These are phyloP conservation scores for Penaeus monodon DNA, from an alignment of 2,888 invertebrate genomes.

Conservation along the genomic window DNA sequence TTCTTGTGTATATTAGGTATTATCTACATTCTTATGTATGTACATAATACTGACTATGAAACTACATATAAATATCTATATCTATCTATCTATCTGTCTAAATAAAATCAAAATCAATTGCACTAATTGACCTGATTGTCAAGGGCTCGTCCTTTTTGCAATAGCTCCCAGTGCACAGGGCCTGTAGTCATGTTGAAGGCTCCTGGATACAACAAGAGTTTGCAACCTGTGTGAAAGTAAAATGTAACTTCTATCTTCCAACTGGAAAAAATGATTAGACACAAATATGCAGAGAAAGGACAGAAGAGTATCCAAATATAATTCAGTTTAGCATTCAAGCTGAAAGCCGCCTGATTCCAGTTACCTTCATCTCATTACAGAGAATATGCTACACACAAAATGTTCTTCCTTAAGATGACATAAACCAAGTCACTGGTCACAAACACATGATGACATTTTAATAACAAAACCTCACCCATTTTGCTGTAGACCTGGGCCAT, in stretches of 20 bases:
- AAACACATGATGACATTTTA: background rate
- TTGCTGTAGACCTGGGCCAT: conserved; percentile 76
- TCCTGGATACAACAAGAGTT: conserved; percentile 89
- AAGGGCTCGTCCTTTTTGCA: conserved; percentile 84
- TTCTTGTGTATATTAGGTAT: too few species aligned
- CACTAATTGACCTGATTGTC: conserved; percentile 80
- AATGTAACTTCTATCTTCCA: background rate
- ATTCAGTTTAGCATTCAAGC: too few species aligned
- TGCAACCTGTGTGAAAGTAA: conserved; percentile 76
- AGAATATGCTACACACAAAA: too few species aligned
- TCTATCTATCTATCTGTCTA: too few species aligned
- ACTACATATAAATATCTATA: too few species aligned
- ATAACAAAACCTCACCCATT: conserved; percentile 71
- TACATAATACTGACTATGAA: too few species aligned
- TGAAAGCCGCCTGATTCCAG: too few species aligned
- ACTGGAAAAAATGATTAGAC: background rate
- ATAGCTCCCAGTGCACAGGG: conserved; percentile 90
- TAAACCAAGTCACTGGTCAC: background rate
- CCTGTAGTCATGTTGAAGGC: conserved; percentile 98
- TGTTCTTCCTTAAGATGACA: background rate
- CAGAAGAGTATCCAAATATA: too few species aligned
- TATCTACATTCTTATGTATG: too few species aligned
- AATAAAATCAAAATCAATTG: too few species aligned
- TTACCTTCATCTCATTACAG: too few species aligned
- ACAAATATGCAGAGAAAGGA: too few species aligned